Conservation (phyloP, 1,140 invertebrate genomes). For the Heliconius eleuchia region DNA sequence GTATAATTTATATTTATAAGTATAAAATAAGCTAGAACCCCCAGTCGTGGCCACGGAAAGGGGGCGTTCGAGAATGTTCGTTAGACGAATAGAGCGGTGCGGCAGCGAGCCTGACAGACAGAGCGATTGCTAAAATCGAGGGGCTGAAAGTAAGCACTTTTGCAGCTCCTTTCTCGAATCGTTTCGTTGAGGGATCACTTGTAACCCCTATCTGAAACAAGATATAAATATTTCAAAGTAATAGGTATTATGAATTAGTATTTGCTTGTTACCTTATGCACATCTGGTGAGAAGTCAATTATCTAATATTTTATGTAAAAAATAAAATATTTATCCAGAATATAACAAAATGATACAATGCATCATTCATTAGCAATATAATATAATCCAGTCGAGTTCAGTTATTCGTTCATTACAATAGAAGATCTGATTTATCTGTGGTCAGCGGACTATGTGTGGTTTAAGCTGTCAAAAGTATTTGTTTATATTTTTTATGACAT, state of each 20-base stretch:
- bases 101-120: slow-evolving; percentile 69
- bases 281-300: too few relatives aligned
- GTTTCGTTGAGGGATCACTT: slow-evolving; percentile 66
- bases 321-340: too few relatives aligned
- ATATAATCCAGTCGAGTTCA: too few relatives aligned
- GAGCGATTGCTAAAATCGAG: slow-evolving; percentile 71
- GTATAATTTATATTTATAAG: slow-evolving; percentile 51
- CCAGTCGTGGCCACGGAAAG: slow-evolving; percentile 75
- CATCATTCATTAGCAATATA: too few relatives aligned
- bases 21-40: slow-evolving; percentile 43
- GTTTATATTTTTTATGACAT: slow-evolving; percentile 1
- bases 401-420: background rate
- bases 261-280: too few relatives aligned
- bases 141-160: slow-evolving; percentile 47
- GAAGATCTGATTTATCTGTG: background rate
- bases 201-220: slow-evolving; percentile 73
- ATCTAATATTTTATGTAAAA: too few relatives aligned
- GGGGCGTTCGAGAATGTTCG: slow-evolving; percentile 65
- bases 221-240: slow-evolving; percentile 2
- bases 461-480: background rate
- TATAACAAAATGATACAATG: too few relatives aligned
- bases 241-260: background rate
- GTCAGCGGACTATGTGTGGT: background rate
- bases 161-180: slow-evolving; percentile 66
- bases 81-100: slow-evolving; percentile 74